Percentiles rank a stretch among this genome's conserved stretches.
These are phyloP conservation scores for Meteorus colon DNA, from an alignment of 2,888 invertebrate species.

Conservation along the genomic window DNA sequence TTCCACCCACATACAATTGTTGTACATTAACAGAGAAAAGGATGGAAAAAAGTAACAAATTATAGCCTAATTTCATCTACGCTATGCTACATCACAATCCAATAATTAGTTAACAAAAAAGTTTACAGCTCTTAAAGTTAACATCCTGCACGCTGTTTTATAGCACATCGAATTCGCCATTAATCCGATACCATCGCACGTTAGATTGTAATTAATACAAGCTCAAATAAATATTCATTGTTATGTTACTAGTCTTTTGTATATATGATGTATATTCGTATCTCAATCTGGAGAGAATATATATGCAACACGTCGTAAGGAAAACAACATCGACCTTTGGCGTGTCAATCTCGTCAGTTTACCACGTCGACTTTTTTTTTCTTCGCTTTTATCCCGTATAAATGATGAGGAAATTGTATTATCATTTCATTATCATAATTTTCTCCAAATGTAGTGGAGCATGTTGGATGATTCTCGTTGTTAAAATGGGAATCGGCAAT, in stretches of 20 bases:
- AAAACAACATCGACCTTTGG: conserved; percentile 60
- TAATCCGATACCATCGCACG: conserved; percentile 34
- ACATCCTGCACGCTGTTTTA: conserved; percentile 46
- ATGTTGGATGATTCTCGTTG: conserved; percentile 5
- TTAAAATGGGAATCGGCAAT: background rate
- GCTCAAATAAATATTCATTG: conserved; percentile 57
- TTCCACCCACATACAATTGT: conserved; percentile 35
- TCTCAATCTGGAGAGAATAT: background rate
- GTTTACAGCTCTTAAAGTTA: conserved; percentile 50
- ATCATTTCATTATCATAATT: background rate
- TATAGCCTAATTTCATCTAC: conserved; percentile 42
- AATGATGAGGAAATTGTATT: conserved; percentile 26
- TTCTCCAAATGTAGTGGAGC: conserved; percentile 2
- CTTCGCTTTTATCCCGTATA: background rate
- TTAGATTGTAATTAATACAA: conserved; percentile 49
- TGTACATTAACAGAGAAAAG: conserved; percentile 15
- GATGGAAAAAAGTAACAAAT: conserved; percentile 30
- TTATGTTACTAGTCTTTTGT: conserved; percentile 54
- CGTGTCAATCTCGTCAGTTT: conserved; percentile 47
- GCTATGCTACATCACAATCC: conserved; percentile 59
- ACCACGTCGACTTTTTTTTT: conserved; percentile 23
- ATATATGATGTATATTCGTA: conserved; percentile 41
- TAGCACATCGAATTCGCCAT: conserved; percentile 21
- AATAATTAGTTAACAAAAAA: conserved; percentile 49
- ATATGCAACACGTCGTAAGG: conserved; percentile 45